phyloP scores from a whole-genome alignment of 2,113 vertebrate species.

The Camelus dromedarius region DNA sequence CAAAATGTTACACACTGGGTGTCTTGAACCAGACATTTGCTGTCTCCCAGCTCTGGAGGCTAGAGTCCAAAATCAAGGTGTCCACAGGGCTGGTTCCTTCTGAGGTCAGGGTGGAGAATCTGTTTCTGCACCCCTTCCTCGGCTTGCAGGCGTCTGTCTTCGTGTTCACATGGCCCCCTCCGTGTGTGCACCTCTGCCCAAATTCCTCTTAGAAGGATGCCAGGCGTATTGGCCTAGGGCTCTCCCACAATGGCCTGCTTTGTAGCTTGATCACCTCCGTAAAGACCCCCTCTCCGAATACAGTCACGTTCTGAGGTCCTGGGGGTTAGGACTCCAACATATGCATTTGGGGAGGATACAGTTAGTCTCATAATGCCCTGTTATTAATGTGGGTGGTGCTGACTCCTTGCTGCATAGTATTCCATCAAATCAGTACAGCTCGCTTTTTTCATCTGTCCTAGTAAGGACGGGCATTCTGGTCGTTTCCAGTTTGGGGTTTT shows the following conservation, averaged over 20 bases:
- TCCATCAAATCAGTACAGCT: background rate
- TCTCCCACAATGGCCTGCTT: too few relatives aligned
- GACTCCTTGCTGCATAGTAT: background rate
- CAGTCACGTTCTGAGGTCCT: background rate
- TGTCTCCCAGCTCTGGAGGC: background rate
- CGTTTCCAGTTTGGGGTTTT: background rate
- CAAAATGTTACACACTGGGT: background rate
- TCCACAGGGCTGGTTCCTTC: background rate
- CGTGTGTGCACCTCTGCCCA: background rate
- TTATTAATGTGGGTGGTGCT: background rate
- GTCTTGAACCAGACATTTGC: background rate
- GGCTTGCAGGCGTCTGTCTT: background rate
- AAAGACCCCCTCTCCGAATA: background rate
- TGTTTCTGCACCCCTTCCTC: too few relatives aligned
- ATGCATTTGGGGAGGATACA: background rate
- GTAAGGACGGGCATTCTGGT: background rate
- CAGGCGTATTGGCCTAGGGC: background rate
- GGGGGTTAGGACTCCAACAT: background rate
- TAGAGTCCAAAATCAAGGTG: background rate
- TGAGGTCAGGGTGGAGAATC: background rate
- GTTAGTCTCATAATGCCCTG: background rate
- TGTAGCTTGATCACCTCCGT: background rate
- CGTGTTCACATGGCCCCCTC: background rate
- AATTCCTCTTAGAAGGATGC: background rate
- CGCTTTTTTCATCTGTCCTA: background rate